A percentile compares a stretch with the other conserved stretches of the same genome.
These are phyloP conservation scores for Eleutherodactylus coqui DNA, from an alignment of 2,797 vertebrate species.

Conservation along the genomic window DNA sequence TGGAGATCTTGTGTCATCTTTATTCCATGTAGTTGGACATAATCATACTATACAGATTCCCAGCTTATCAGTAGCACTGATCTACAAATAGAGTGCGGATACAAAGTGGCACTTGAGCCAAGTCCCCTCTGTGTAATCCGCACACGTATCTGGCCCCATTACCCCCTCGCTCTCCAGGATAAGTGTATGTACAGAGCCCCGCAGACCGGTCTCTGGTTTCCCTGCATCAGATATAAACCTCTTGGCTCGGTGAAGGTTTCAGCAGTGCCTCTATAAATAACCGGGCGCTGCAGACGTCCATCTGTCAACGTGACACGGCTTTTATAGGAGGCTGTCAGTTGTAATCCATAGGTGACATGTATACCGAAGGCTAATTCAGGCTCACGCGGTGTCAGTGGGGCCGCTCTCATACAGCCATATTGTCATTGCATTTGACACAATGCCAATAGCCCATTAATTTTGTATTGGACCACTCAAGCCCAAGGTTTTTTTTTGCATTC, in stretches of 20 bases:
- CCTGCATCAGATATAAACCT: slow-evolving; percentile 34
- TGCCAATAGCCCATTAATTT: too few species aligned
- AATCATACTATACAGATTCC: neutral
- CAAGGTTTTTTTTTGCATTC: too few species aligned
- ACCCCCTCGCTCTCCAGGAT: slow-evolving; percentile 50
- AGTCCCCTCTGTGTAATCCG: neutral
- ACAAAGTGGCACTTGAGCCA: slow-evolving; percentile 8
- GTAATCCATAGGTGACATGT: neutral
- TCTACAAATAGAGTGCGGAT: too few species aligned
- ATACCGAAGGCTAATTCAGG: neutral
- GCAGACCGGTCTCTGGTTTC: slow-evolving; percentile 34
- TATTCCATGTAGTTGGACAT: too few species aligned
- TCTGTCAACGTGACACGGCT: slow-evolving; percentile 28
- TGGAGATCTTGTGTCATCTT: too few species aligned
- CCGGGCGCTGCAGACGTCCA: slow-evolving; percentile 17
- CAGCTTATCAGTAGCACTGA: too few species aligned
- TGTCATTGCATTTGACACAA: too few species aligned
- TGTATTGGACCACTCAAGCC: too few species aligned
- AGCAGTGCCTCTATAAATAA: slow-evolving; percentile 40
- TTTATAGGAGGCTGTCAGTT: neutral
- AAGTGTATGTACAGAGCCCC: slow-evolving; percentile 1
- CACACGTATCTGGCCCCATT: neutral
- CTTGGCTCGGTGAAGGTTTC: neutral
- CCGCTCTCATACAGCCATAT: too few species aligned
- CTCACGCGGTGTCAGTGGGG: neutral